These are phyloP conservation scores for Zygothrica quintamaculata DNA, from an alignment of 2,888 invertebrate species.

Conservation along the genomic window DNA sequence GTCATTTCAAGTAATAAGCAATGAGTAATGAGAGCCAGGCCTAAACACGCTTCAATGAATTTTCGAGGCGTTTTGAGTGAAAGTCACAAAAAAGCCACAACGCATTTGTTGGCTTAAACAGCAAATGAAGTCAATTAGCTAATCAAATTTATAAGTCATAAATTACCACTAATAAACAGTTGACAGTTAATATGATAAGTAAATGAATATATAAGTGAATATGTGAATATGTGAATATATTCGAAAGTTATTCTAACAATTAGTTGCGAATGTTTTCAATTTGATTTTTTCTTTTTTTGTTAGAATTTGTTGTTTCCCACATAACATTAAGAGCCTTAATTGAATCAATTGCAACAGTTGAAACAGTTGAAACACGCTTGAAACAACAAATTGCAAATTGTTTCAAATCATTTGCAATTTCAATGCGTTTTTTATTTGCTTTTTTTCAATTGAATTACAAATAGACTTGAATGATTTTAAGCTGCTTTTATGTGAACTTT, in stretches of 20 bases:
- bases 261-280: too few relatives aligned
- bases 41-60: constrained; percentile 30
- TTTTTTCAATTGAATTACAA: constrained; percentile 47
- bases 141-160: constrained; percentile 33
- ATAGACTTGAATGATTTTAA: constrained; percentile 22
- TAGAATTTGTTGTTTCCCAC: too few relatives aligned
- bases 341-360: too few relatives aligned
- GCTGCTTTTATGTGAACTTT: neutral
- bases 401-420: constrained; percentile 34
- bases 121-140: constrained; percentile 61
- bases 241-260: too few relatives aligned
- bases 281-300: too few relatives aligned
- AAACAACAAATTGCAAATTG: too few relatives aligned
- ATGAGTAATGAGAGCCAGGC: constrained; percentile 9
- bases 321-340: too few relatives aligned
- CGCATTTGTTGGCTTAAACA: too few relatives aligned
- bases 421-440: constrained; percentile 20
- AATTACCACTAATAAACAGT: constrained; percentile 9
- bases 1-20: constrained; percentile 33
- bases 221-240: too few relatives aligned
- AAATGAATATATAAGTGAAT: too few relatives aligned
- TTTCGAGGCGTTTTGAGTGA: constrained; percentile 28
- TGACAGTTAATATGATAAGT: constrained; percentile 42
- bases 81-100: constrained; percentile 24
- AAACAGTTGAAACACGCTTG: too few relatives aligned